These are phyloP conservation scores for Leucozona laternaria DNA, from an alignment of 2,888 invertebrate species.

Conservation along the genomic window DNA sequence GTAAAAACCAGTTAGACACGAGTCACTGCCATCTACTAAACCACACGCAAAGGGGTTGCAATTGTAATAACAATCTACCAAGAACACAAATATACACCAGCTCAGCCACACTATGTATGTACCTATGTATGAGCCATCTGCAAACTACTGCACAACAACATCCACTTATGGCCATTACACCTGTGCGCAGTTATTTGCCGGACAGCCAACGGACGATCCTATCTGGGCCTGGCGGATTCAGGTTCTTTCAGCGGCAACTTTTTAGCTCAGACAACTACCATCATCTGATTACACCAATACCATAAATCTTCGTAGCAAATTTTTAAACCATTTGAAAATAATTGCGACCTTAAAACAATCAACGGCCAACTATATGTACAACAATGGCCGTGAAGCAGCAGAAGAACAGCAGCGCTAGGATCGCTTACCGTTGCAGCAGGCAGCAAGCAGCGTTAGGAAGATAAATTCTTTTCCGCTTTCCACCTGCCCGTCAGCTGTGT, in stretches of 20 bases:
- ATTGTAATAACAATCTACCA: slow-evolving; percentile 49
- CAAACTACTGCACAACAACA: slow-evolving; percentile 41
- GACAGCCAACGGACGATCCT: slow-evolving; percentile 55
- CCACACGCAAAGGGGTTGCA: slow-evolving; percentile 64
- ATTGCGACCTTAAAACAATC: slow-evolving; percentile 76
- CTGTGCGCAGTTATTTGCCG: slow-evolving; percentile 73
- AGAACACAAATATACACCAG: slow-evolving; percentile 13
- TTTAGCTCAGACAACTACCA: slow-evolving; percentile 63
- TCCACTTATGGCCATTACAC: slow-evolving; percentile 75
- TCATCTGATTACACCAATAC: slow-evolving; percentile 70
- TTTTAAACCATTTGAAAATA: slow-evolving; percentile 72
- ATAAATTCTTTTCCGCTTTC: slow-evolving; percentile 62
- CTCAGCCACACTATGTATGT: neutral
- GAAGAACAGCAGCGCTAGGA: neutral
- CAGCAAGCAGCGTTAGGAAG: slow-evolving; percentile 47
- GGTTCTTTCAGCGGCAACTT: slow-evolving; percentile 60
- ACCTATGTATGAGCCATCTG: slow-evolving; percentile 50
- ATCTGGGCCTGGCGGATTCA: slow-evolving; percentile 45
- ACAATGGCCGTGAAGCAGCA: slow-evolving; percentile 45
- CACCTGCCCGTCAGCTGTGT: slow-evolving; percentile 35
- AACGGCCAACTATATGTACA: slow-evolving; percentile 50
- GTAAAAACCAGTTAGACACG: slow-evolving; percentile 79
- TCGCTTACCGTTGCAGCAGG: slow-evolving; percentile 16
- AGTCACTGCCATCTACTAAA: slow-evolving; percentile 75
- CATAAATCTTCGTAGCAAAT: slow-evolving; percentile 73